A percentile compares a stretch with the other conserved stretches of the same genome.
Evolutionary conservation across 2,113 vertebrate species (phyloP).

Genomic region (Lamprotornis superbus): DNA sequence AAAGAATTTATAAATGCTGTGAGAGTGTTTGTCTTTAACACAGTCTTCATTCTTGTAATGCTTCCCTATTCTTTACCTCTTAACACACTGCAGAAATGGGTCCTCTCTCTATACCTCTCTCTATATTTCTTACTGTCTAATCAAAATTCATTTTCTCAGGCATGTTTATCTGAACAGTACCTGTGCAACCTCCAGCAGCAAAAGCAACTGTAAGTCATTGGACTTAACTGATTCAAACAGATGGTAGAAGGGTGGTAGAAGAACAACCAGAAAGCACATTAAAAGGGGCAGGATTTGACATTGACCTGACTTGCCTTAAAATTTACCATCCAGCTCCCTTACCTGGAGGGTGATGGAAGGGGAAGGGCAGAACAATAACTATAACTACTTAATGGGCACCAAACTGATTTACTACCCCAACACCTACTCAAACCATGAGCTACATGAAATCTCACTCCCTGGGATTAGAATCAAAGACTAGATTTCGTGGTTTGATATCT

Average conservation of each 20-base stretch:
- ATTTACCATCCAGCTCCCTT: neutral
- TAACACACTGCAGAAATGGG: neutral
- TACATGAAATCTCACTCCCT: neutral
- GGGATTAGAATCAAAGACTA: neutral
- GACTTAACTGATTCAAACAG: accelerated
- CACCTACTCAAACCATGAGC: neutral
- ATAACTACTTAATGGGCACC: neutral
- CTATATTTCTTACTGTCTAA: neutral
- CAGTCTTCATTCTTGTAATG: neutral
- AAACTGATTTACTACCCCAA: neutral
- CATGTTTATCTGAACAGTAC: neutral
- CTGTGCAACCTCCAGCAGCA: neutral
- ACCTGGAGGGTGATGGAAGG: neutral
- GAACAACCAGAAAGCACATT: neutral
- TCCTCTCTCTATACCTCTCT: neutral
- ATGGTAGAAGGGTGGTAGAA: neutral
- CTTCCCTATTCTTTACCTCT: neutral
- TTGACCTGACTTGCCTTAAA: neutral
- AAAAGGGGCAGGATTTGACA: neutral
- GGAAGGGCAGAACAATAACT: neutral
- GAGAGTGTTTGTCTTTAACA: neutral
- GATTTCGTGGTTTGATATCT: neutral
- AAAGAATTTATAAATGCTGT: neutral
- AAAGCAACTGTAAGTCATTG: neutral
- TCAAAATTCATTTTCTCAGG: neutral